These are phyloP conservation scores for Chromoteleia sp. DNA, from an alignment of 2,888 invertebrate genomes.

Conservation along the genomic window DNA sequence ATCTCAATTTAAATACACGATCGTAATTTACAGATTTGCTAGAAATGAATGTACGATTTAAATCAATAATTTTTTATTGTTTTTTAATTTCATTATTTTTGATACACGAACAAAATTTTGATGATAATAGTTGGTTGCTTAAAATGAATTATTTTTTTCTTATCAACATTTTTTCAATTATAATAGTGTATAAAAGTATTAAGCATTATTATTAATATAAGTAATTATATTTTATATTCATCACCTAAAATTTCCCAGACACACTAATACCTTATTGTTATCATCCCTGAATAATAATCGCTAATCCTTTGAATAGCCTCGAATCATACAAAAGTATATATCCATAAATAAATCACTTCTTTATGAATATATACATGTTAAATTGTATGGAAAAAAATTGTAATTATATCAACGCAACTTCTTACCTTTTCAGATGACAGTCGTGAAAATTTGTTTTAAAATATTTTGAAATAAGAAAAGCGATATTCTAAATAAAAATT, in stretches of 20 bases:
- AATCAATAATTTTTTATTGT: not conserved
- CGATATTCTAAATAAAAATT: not conserved
- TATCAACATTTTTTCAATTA: too few relatives aligned
- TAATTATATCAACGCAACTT: conserved; percentile 23
- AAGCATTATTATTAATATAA: too few relatives aligned
- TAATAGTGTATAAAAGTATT: too few relatives aligned
- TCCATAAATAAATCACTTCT: conserved; percentile 25
- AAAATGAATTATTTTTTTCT: too few relatives aligned
- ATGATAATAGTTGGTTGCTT: too few relatives aligned
- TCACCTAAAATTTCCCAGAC: conserved; percentile 1
- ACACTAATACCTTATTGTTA: not conserved
- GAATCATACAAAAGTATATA: conserved; percentile 16
- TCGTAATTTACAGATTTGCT: conserved; percentile 3
- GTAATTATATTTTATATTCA: too few relatives aligned
- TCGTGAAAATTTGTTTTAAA: not conserved
- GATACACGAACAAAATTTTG: too few relatives aligned
- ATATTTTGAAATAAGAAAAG: not conserved
- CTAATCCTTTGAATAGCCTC: not conserved
- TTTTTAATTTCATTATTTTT: not conserved
- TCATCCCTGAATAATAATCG: not conserved
- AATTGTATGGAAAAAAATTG: conserved; percentile 6
- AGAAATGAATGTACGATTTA: too few relatives aligned
- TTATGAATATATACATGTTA: not conserved
- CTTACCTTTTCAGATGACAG: conserved; percentile 23
- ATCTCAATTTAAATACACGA: conserved; percentile 3